Conservation (phyloP, 2,113 vertebrate genomes). For the rat (Rattus norvegicus) region DNA sequence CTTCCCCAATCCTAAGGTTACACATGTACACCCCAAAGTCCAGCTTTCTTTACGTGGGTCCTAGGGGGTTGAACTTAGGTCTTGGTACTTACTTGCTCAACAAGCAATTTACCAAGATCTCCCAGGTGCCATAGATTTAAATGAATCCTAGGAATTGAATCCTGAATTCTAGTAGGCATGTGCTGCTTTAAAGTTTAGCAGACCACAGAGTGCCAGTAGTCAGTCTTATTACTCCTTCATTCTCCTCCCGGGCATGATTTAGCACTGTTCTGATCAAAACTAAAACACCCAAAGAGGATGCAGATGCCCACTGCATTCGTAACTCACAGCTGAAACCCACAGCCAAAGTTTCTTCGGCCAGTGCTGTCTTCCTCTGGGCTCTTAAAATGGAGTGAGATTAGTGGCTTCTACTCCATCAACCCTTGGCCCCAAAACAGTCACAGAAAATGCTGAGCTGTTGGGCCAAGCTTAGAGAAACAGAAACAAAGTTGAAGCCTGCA, state of each 20-base stretch:
- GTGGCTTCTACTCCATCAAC: constrained; percentile 37
- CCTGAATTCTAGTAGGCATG: not conserved
- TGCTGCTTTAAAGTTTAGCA: not conserved
- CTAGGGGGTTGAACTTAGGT: not conserved
- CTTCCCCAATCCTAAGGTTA: not conserved
- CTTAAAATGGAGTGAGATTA: constrained; percentile 10
- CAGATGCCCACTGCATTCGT: not conserved
- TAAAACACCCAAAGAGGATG: not conserved
- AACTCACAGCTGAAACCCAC: not conserved
- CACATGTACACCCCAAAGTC: not conserved
- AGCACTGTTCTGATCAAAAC: constrained; percentile 25
- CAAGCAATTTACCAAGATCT: not conserved
- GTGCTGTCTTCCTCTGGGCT: not conserved
- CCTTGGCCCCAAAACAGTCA: constrained; percentile 17
- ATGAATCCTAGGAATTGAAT: not conserved
- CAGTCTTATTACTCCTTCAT: not conserved
- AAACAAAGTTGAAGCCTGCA: not conserved
- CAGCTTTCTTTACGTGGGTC: not conserved
- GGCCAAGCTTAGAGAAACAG: constrained; percentile 35
- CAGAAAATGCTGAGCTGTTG: constrained; percentile 3
- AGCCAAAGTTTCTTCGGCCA: not conserved
- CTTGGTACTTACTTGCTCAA: not conserved
- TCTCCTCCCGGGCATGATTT: not conserved
- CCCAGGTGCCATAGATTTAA: not conserved
- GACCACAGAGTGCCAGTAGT: not conserved